phyloP scores from a whole-genome alignment of 2,113 vertebrate species.

The Nymphicus hollandicus region DNA sequence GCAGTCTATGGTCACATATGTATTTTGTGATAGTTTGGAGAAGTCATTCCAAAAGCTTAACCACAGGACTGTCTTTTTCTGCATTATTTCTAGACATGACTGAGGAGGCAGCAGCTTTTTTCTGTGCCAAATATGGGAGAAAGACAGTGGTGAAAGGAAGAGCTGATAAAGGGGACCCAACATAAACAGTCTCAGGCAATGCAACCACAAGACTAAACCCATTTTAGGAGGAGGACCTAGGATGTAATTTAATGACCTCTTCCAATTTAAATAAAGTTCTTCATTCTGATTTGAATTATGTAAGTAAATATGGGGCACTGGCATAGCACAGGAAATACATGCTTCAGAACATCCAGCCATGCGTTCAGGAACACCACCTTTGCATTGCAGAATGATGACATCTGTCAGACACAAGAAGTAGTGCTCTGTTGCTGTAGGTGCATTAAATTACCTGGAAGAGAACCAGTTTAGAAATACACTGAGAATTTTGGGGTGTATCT shows the following conservation, averaged over 20 bases:
- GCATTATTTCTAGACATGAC: neutral
- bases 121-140: neutral
- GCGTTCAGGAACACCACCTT: neutral
- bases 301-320: neutral
- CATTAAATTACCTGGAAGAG: neutral
- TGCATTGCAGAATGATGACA: neutral
- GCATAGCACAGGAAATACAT: neutral
- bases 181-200: neutral
- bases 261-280: neutral
- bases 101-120: neutral
- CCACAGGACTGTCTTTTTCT: neutral
- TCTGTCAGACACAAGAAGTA: neutral
- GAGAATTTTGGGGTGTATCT: neutral
- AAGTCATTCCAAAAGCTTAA: neutral
- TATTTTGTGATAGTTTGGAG: neutral
- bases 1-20: neutral
- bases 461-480: neutral
- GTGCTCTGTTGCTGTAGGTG: neutral
- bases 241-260: neutral
- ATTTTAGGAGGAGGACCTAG: neutral
- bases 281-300: neutral
- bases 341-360: neutral
- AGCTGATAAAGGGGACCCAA: neutral
- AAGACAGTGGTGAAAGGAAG: neutral
- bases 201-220: neutral